A percentile compares a stretch with the other conserved stretches of the same genome.
phyloP scores from a whole-genome alignment of 2,113 vertebrate genomes.

The Pycnonotus jocosus region DNA sequence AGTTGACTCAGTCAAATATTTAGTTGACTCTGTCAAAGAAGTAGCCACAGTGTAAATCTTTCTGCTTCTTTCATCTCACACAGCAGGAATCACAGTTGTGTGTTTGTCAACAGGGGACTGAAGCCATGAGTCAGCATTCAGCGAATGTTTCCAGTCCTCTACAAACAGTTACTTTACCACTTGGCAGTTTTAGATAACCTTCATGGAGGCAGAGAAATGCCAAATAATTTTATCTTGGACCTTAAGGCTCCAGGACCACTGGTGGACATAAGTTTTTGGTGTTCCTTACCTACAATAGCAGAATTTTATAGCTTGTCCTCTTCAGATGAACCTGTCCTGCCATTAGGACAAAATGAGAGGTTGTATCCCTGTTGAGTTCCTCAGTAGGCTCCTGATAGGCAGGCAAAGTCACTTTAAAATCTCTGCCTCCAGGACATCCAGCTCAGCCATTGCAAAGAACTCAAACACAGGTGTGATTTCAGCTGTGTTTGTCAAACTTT shows the following conservation, averaged over 20 bases:
- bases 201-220: background rate
- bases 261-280: background rate
- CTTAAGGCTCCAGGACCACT: background rate
- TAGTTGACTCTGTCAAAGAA: background rate
- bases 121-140: conserved; percentile 26
- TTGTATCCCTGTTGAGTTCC: background rate
- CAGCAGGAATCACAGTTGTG: background rate
- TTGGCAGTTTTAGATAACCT: background rate
- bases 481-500: background rate
- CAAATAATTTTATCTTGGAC: background rate
- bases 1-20: background rate
- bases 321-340: background rate
- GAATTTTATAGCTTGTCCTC: background rate
- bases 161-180: background rate
- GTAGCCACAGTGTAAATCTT: background rate
- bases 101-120: conserved; percentile 1
- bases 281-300: background rate
- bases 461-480: background rate
- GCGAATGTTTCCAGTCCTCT: background rate
- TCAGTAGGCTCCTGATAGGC: background rate
- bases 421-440: background rate
- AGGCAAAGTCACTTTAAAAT: background rate
- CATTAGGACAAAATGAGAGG: background rate
- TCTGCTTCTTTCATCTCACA: background rate
- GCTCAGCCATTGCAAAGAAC: background rate